Base-by-base conservation (phyloP, 2,888 invertebrate species). In the Hypomecis punctinalis region DNA sequence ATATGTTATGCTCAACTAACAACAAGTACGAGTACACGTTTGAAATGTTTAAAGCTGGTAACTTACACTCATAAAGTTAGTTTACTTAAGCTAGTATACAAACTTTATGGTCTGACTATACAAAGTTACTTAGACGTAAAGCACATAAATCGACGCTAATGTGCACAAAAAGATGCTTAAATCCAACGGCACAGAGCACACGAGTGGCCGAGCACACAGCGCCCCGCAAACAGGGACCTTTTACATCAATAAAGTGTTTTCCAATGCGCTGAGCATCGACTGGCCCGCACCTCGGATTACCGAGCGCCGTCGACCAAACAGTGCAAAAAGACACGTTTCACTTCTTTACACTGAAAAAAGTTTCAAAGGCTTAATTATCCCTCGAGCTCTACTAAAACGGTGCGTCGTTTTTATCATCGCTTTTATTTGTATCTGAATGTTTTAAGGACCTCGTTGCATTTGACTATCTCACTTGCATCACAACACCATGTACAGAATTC, bases 251-350 rank as follows among this genome's bases (percentile, higher is more conserved):
- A 85, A 66, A 84, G 82, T 77, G 84, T 86, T 88, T 89, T 88
- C 86, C 86, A 78, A 84, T 87, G 83, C 82, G 76, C 80, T 82
- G 83, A 83, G 76, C 84, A 82, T 76, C 70, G 76, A 74, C 73
- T 77, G 76, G 78, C 77, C 81, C 79, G 81, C 85, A 85, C 83
- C 84, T 84, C 81, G 82, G 83, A 84, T 88, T 86, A 87, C 83
- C 78, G 47, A 48, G 45, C 43, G n/a, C 48, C 48, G 54, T 63
- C 51, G 33, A 60, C 60, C 70, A 76, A 83, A 80, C 68, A 76
- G 72, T 68, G 65, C 71, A 81, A 80, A 82, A 82, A 75, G 72
- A 67, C 69, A 64, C 78, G 77, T 82, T 83, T 81, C 77, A 82
- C 83, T 81, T 82, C 68, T 83, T 77, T 77, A 77, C 80, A 76